Evolutionary conservation across 2,113 vertebrate genomes (phyloP).

Genomic region (Gila orcuttii): DNA sequence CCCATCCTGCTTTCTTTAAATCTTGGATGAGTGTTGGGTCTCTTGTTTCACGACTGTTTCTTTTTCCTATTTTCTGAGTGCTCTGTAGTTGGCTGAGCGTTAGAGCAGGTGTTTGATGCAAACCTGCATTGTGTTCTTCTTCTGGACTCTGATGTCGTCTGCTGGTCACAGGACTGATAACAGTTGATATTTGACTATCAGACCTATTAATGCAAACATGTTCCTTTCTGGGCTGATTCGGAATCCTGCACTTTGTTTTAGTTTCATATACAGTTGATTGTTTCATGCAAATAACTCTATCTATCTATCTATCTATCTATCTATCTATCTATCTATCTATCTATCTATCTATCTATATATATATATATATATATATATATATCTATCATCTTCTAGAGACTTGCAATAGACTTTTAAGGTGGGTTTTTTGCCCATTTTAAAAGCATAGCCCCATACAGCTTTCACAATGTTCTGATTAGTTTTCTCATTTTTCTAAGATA

Average conservation of each 20-base stretch:
- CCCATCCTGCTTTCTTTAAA: not conserved
- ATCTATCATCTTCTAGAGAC: too few relatives aligned
- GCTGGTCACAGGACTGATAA: not conserved
- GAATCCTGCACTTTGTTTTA: too few relatives aligned
- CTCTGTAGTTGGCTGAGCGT: not conserved
- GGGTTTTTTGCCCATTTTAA: not conserved
- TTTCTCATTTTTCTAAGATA: not conserved
- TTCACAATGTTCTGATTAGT: not conserved
- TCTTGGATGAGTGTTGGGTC: not conserved
- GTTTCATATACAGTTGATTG: too few relatives aligned
- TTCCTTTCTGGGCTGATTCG: not conserved
- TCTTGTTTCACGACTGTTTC: constrained; percentile 3
- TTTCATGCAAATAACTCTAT: too few relatives aligned
- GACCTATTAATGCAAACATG: not conserved
- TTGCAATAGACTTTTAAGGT: too few relatives aligned
- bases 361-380: too few relatives aligned
- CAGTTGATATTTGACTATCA: not conserved
- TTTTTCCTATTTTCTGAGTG: not conserved
- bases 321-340: too few relatives aligned
- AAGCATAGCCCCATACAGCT: not conserved
- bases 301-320: too few relatives aligned
- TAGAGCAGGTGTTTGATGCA: constrained; percentile 14
- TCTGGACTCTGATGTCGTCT: not conserved
- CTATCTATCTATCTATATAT: too few relatives aligned
- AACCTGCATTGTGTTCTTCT: not conserved